These are phyloP conservation scores for Athetis lepigone DNA, from an alignment of 2,888 invertebrate genomes.

Conservation along the genomic window DNA sequence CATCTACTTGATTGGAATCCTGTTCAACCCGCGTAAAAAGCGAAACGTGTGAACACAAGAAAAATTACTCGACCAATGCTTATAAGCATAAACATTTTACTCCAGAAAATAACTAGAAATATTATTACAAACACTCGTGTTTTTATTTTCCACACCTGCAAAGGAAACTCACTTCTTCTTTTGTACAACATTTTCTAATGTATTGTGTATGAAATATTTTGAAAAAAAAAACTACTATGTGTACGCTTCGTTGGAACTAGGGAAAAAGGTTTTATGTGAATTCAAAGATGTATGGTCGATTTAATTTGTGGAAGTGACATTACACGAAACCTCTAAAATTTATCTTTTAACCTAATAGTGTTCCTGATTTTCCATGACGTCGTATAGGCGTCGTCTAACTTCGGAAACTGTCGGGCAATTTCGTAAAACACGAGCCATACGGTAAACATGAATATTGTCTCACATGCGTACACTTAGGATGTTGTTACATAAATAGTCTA, in stretches of 20 bases:
- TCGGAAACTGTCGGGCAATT: not conserved
- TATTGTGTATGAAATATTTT: slow-evolving; percentile 28
- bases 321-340: too few relatives aligned
- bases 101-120: slow-evolving; percentile 25
- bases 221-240: slow-evolving; percentile 29
- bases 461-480: not conserved
- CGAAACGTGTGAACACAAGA: slow-evolving; percentile 50
- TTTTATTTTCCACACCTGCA: slow-evolving; percentile 28
- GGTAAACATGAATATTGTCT: not conserved
- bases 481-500: not conserved
- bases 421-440: not conserved
- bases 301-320: slow-evolving; percentile 14
- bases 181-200: slow-evolving; percentile 24
- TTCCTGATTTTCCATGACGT: not conserved
- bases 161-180: slow-evolving; percentile 21
- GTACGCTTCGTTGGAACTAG: slow-evolving; percentile 35
- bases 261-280: slow-evolving; percentile 14
- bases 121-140: slow-evolving; percentile 23
- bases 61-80: slow-evolving; percentile 51
- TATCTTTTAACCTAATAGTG: too few relatives aligned
- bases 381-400: not conserved
- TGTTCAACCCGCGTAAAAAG: slow-evolving; percentile 56
- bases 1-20: slow-evolving; percentile 57
- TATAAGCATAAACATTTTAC: slow-evolving; percentile 58
- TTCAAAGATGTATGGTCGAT: slow-evolving; percentile 6